Base-by-base conservation (phyloP, 2,113 vertebrate genomes). In the Corvus moneduloides region DNA sequence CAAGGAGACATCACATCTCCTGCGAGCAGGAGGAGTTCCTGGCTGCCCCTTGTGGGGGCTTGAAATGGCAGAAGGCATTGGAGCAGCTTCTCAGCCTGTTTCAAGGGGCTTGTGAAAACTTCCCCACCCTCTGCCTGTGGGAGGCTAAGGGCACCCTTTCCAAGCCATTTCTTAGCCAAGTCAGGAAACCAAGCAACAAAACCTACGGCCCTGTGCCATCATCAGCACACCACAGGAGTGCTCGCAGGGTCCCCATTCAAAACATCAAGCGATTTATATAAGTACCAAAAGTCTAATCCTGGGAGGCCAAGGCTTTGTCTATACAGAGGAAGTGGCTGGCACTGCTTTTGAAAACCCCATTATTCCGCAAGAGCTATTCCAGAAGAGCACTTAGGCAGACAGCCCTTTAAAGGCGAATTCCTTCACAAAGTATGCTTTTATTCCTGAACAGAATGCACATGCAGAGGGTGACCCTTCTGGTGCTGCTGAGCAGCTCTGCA, bases 241-340 rank as follows among this genome's bases (percentile, higher is more conserved):
- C 55, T 73, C 0, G 0, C 16, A 30, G 35, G 16, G 69, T 78
- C 27, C 7, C 26, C 14, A 15, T 32, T 48, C 0, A 0, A 87
- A 80, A 52, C 24, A 75, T 22, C 5, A 24, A 44, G 9, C 0
- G 0, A 51, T 85, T 76, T 77, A 51, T 67, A 0, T 21, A 41
- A 79, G 46, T 48, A 73, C 55, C 27, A 39, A 7, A 54, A 52
- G 49, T 21, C 44, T 79, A 72, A 67, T 26, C 33, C 41, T 79
- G 26, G n/a, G 41, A 84, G 52, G 59, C 49, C 32, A 49, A n/a
- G 84, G 78, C 68, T 81, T 84, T 78, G 19, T 62, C 39, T 69
- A 3, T 49, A 43, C 13, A 41, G 41, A 87, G 49, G 49, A 94
- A 61, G 58, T 1, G 4, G 15, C 72, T 95, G 71, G 80, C 69